Evolutionary conservation across 2,888 invertebrate genomes (phyloP).

Genomic region (Mellilla xanthometata): DNA sequence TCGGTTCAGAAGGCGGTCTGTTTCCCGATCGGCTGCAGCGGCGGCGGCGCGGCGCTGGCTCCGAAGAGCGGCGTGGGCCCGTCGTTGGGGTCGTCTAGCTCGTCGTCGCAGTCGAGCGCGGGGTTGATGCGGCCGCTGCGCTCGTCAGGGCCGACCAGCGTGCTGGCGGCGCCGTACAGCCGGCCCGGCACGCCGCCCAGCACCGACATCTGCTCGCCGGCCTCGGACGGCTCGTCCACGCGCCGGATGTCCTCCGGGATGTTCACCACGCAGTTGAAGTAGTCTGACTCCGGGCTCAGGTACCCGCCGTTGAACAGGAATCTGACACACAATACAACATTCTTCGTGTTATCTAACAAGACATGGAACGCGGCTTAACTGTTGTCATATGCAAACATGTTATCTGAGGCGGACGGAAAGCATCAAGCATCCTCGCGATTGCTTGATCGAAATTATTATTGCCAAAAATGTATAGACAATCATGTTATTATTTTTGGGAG

Average conservation of each 20-base stretch:
- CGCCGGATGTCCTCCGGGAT: constrained; percentile 96
- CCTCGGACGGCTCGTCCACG: constrained; percentile 93
- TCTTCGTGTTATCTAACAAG: too few relatives aligned
- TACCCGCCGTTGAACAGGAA: constrained; percentile 94
- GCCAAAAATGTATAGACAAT: too few relatives aligned
- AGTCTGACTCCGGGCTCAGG: constrained; percentile 94
- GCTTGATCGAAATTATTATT: too few relatives aligned
- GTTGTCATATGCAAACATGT: too few relatives aligned
- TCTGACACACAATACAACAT: constrained; percentile 56
- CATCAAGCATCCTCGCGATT: too few relatives aligned
- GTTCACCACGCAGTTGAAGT: constrained; percentile 97
- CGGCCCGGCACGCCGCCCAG: constrained; percentile 89
- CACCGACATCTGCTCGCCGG: constrained; percentile 92
- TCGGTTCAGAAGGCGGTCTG: constrained; percentile 73
- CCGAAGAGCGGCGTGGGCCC: constrained; percentile 74
- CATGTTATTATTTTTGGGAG: too few relatives aligned
- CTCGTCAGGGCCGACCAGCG: constrained; percentile 92
- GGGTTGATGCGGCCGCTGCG: constrained; percentile 95
- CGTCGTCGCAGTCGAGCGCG: constrained; percentile 92
- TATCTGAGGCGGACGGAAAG: too few relatives aligned
- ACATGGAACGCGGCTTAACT: too few relatives aligned
- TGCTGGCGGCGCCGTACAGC: constrained; percentile 90
- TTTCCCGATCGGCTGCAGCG: constrained; percentile 69
- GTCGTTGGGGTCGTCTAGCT: constrained; percentile 83
- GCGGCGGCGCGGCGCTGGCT: constrained; percentile 71